Conservation (phyloP, 35 echinoderm and acorn worm genomes). For the Anneissia japonica region DNA sequence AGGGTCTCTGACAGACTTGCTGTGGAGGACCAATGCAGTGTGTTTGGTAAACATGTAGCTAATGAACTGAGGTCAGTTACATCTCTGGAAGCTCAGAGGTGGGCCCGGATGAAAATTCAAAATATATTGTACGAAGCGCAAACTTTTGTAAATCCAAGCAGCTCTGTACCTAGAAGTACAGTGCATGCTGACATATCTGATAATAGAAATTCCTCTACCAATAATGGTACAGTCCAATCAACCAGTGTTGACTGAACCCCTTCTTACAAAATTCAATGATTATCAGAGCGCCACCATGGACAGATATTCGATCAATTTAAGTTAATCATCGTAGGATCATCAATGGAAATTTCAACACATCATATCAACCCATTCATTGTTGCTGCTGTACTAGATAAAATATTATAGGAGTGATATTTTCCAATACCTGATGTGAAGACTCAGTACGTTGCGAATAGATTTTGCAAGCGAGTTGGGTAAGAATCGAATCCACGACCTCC, state of each 20-base stretch:
- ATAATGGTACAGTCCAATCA: background rate
- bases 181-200: background rate
- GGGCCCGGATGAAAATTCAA: background rate
- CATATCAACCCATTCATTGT: too few relatives aligned
- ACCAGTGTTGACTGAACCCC: background rate
- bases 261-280: too few relatives aligned
- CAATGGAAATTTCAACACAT: too few relatives aligned
- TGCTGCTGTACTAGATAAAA: too few relatives aligned
- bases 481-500: too few relatives aligned
- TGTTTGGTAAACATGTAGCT: background rate
- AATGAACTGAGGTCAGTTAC: background rate
- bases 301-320: too few relatives aligned
- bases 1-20: background rate
- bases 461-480: too few relatives aligned
- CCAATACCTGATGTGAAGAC: too few relatives aligned
- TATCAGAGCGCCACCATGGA: too few relatives aligned
- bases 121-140: background rate
- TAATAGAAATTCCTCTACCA: background rate
- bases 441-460: too few relatives aligned
- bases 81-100: background rate
- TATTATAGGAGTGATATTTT: too few relatives aligned
- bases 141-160: background rate
- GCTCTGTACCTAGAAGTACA: background rate
- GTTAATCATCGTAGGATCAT: too few relatives aligned
- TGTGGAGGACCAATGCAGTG: background rate